These are phyloP conservation scores for Entomyzon cyanotis DNA, from an alignment of 2,113 vertebrate species.

Conservation along the genomic window DNA sequence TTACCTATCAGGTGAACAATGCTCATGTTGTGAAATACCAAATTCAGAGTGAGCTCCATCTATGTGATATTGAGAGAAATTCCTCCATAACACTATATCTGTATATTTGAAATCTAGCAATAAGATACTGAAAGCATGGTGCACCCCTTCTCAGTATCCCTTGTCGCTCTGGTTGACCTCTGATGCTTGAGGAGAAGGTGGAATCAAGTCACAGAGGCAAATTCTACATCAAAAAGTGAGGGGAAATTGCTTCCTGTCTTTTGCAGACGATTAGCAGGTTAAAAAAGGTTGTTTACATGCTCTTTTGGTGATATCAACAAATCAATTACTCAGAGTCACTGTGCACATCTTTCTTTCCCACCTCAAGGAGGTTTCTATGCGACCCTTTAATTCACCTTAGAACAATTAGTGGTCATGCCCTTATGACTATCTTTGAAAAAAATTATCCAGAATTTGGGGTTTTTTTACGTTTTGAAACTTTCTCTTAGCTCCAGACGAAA, in stretches of 20 bases:
- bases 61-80: neutral
- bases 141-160: neutral
- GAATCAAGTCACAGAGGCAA: neutral
- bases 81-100: neutral
- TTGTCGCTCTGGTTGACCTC: neutral
- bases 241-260: neutral
- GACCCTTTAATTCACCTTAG: neutral
- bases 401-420: neutral
- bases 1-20: neutral
- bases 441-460: neutral
- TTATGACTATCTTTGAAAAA: neutral
- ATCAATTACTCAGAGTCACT: neutral
- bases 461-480: neutral
- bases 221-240: neutral
- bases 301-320: neutral
- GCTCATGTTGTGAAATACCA: neutral
- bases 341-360: neutral
- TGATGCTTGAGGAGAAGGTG: neutral
- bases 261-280: neutral
- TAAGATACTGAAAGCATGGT: neutral
- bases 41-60: neutral
- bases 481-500: neutral
- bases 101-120: neutral
- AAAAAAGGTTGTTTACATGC: neutral
- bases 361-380: neutral